Evolutionary conservation across 1,140 invertebrate genomes (phyloP), one percentile per base, ranked within the genome.

Genomic region (Anoplophora glabripennis): DNA sequence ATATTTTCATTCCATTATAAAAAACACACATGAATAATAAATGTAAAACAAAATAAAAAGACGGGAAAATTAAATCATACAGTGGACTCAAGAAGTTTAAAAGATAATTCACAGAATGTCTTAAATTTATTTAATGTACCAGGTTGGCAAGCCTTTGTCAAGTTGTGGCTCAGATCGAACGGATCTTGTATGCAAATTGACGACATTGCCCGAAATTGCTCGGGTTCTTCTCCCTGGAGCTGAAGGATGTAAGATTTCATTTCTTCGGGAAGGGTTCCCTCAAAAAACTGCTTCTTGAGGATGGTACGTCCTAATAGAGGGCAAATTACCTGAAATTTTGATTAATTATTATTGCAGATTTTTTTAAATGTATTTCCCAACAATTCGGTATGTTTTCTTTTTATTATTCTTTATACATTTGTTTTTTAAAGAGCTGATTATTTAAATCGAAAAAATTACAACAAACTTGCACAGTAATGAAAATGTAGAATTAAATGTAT

Each of bases 111-210:
- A 47, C 72, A 73, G 12, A 66, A 60, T 47, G 21, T 64, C 52
- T 65, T 64, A 34, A 75, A 70, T 52, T 65, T 73, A 12, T 47
- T 58, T 3, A 73, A 36, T 21, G 57, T 63, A 33, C 45, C 48
- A 11, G 42, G 21, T 17, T 55, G 52, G 33, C 59, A 67, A 28
- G 71, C 73, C 64, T 75, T 77, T 0, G 76, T 75, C 45, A 79
- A 63, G 64, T 79, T 79, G 52, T 78, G 75, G 37, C 71, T 75
- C 28, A 78, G 68, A 67, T 77, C 74, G 53, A 79, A 78, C 10
- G 77, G 77, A 72, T 79, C 78, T 64, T 79, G 78, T 33, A 79
- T 65, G 59, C 75, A 76, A 42, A 76, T 57, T 8, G 64, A 37
- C 3, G 64, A 63, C n/a, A 65, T 52, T 7, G 60, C 47, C 48